phyloP scores from a whole-genome alignment of 2,888 invertebrate species.

The Dugesia japonica region DNA sequence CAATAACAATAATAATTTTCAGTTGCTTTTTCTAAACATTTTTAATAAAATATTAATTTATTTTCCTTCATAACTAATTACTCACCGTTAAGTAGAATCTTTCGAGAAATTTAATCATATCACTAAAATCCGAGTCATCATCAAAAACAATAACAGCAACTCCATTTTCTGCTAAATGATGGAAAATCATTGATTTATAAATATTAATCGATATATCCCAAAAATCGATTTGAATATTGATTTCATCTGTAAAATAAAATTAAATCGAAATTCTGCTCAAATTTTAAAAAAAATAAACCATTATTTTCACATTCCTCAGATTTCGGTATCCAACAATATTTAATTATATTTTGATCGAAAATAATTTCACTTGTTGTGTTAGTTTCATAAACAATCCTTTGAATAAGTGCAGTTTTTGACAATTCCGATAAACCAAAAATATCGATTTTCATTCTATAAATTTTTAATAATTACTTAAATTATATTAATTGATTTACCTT shows the following conservation, averaged over 20 bases:
- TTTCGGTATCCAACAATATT: not conserved
- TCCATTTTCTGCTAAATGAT: not conserved
- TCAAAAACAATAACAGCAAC: not conserved
- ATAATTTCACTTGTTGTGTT: not conserved
- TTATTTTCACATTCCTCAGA: not conserved
- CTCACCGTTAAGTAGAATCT: not conserved
- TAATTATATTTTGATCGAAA: not conserved
- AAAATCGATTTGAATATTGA: not conserved
- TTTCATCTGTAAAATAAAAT: not conserved
- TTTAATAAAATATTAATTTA: not conserved
- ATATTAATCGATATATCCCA: not conserved
- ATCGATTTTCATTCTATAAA: not conserved
- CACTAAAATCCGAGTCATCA: not conserved
- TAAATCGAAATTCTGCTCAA: not conserved
- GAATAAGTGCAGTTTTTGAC: not conserved
- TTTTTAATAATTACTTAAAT: too few species aligned
- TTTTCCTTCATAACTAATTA: not conserved
- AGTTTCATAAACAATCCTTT: not conserved
- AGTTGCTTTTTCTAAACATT: not conserved
- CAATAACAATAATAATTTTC: not conserved
- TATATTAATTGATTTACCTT: not conserved
- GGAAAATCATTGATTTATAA: not conserved
- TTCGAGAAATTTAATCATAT: not conserved
- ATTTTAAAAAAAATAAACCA: not conserved
- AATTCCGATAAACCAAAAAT: not conserved